Conservation (phyloP, 1,140 invertebrate genomes). For the Fopius arisanus region DNA sequence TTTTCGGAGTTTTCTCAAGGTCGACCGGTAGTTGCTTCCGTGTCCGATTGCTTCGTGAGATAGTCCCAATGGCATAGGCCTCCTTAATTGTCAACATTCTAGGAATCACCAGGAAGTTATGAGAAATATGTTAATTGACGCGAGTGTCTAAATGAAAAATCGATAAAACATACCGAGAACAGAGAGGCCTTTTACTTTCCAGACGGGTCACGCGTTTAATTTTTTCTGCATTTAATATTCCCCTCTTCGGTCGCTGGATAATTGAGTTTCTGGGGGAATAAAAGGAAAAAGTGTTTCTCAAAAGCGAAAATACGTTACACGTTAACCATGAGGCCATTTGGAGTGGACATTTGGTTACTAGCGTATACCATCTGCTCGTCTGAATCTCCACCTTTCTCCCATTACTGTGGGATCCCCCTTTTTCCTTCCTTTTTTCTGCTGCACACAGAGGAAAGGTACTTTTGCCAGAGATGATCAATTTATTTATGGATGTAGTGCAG, state of each 20-base stretch:
- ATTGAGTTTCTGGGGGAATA: not conserved
- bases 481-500: too few relatives aligned
- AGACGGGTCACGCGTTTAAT: too few relatives aligned
- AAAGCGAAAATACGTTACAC: not conserved
- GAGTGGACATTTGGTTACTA: not conserved
- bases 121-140: slow-evolving; percentile 10
- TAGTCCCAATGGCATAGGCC: not conserved
- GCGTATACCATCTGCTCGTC: not conserved
- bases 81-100: slow-evolving; percentile 8
- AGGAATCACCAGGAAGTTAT: not conserved
- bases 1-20: slow-evolving; percentile 5
- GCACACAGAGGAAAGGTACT: too few relatives aligned
- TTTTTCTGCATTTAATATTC: too few relatives aligned
- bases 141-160: not conserved
- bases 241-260: not conserved
- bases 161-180: not conserved
- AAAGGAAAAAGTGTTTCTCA: not conserved
- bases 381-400: not conserved
- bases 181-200: too few relatives aligned
- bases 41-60: slow-evolving; percentile 19
- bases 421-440: not conserved
- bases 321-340: not conserved
- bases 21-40: slow-evolving; percentile 14
- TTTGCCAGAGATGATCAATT: too few relatives aligned
- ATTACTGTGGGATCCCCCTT: not conserved